These are phyloP conservation scores for Diorhabda elongata DNA, from an alignment of 1,140 invertebrate species.

Conservation along the genomic window DNA sequence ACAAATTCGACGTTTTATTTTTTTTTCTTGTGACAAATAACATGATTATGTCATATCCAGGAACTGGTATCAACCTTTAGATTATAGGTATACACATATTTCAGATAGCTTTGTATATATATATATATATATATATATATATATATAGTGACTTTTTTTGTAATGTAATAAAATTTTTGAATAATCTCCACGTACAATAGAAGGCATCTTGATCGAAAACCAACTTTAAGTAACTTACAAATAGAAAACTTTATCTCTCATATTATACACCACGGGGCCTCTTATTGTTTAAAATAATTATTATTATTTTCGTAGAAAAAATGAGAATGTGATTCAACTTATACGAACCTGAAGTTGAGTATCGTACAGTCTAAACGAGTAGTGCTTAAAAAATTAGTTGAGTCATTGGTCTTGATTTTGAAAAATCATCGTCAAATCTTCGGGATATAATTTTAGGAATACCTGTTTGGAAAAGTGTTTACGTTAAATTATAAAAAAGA, in stretches of 20 bases:
- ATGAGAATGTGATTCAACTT: conserved; percentile 12
- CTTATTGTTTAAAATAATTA: conserved; percentile 22
- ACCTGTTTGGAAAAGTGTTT: conserved; percentile 14
- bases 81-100: background rate
- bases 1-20: too few species aligned
- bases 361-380: conserved; percentile 7
- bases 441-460: conserved; percentile 14
- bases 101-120: background rate
- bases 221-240: conserved; percentile 14
- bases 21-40: too few species aligned
- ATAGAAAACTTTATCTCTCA: conserved; percentile 18
- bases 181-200: conserved; percentile 18
- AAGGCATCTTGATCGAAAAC: conserved; percentile 18
- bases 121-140: background rate
- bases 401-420: conserved; percentile 22
- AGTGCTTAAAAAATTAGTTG: conserved; percentile 14
- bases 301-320: conserved; percentile 18
- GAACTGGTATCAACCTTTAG: background rate
- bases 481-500: background rate
- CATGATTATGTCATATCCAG: too few species aligned
- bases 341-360: background rate
- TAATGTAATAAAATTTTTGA: conserved; percentile 17
- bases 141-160: conserved; percentile 14
- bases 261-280: conserved; percentile 12
- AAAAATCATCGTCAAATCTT: conserved; percentile 20